Percentiles rank a stretch among this genome's conserved stretches.
These are phyloP conservation scores for Dipodomys spectabilis DNA, from an alignment of 2,113 vertebrate genomes.

Conservation along the genomic window DNA sequence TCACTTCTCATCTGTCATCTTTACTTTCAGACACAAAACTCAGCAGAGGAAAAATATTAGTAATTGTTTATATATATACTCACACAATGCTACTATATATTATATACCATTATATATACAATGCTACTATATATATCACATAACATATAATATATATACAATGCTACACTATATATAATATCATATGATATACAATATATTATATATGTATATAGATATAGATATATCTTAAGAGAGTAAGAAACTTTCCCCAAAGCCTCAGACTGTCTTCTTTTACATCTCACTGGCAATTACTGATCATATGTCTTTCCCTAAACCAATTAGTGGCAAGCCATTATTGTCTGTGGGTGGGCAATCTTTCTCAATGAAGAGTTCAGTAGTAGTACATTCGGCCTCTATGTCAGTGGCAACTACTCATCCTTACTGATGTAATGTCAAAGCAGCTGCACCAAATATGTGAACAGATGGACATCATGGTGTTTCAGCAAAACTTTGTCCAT, in stretches of 20 bases:
- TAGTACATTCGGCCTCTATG: neutral
- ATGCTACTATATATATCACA: too few species aligned
- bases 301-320: neutral
- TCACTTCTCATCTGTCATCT: neutral
- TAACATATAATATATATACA: too few species aligned
- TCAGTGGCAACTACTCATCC: neutral
- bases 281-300: neutral
- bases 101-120: too few species aligned
- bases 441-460: accelerated
- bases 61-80: neutral
- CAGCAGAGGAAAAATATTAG: neutral
- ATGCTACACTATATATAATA: too few species aligned
- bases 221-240: neutral
- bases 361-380: neutral
- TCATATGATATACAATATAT: too few species aligned
- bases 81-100: too few species aligned
- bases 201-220: neutral
- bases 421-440: neutral
- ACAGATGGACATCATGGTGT: neutral
- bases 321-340: neutral
- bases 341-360: neutral
- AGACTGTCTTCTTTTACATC: neutral
- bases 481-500: slow-evolving; percentile 7
- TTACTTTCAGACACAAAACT: neutral
- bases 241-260: neutral